A percentile compares a stretch with the other conserved stretches of the same genome.
Evolutionary conservation across 2,888 invertebrate genomes (phyloP).

Genomic region (Digitonthophagus gazella): DNA sequence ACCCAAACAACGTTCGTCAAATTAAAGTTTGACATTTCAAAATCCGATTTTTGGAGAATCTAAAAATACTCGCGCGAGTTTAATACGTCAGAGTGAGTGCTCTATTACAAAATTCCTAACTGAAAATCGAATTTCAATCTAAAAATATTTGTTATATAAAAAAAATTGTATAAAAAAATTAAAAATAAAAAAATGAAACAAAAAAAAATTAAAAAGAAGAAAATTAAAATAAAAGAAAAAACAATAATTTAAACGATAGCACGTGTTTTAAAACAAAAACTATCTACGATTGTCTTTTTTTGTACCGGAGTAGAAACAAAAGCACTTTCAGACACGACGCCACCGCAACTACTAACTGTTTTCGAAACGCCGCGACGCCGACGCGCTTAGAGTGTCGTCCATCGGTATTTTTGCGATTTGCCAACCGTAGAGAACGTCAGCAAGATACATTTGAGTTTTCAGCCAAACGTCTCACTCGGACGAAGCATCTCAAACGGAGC

Average conservation of each 20-base stretch:
- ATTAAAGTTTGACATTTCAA: constrained; percentile 1
- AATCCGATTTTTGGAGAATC: neutral
- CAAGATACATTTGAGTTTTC: neutral
- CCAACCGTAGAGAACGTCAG: neutral
- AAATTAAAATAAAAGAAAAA: neutral
- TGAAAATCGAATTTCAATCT: constrained; percentile 7
- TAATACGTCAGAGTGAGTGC: constrained; percentile 2
- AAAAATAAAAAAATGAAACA: neutral
- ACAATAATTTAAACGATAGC: too few relatives aligned
- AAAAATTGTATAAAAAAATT: neutral
- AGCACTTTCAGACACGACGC: neutral
- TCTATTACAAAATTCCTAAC: constrained; percentile 7
- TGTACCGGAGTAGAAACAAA: neutral
- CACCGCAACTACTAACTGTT: neutral
- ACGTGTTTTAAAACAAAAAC: neutral
- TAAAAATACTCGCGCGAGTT: constrained; percentile 9
- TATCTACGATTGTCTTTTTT: neutral
- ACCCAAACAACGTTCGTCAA: constrained; percentile 3
- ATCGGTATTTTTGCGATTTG: neutral
- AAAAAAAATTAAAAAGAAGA: neutral
- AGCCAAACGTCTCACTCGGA: neutral
- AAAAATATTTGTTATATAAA: neutral
- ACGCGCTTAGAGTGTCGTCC: neutral
- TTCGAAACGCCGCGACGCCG: neutral
- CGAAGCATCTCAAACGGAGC: too few relatives aligned